Conservation (phyloP, 2,888 invertebrate genomes). For the Falcaria lacertinaria region DNA sequence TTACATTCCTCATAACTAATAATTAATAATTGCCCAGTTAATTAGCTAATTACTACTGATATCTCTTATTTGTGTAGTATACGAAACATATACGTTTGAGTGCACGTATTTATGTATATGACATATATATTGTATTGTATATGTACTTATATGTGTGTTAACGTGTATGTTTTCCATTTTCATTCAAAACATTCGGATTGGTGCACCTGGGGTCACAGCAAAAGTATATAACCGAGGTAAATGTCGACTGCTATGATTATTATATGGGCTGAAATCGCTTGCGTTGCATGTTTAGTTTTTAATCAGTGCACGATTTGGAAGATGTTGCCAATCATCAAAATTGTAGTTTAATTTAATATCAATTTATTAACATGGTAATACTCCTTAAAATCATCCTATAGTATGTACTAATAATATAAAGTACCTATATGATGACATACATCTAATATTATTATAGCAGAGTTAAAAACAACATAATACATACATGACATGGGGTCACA, state of each 20-base stretch:
- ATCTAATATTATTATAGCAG: too few species aligned
- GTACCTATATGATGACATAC: too few species aligned
- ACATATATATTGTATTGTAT: constrained; percentile 28
- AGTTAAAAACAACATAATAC: too few species aligned
- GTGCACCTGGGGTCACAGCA: constrained; percentile 75
- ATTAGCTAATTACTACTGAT: too few species aligned
- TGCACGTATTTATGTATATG: constrained; percentile 9
- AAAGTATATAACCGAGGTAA: constrained; percentile 94
- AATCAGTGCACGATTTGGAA: neutral
- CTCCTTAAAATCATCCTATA: neutral
- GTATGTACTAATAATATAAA: too few species aligned
- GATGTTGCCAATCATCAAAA: neutral
- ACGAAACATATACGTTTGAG: neutral
- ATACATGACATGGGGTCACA: too few species aligned
- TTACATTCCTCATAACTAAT: too few species aligned
- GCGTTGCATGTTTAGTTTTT: neutral
- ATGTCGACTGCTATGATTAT: constrained; percentile 5
- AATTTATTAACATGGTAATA: neutral
- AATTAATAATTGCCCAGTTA: too few species aligned
- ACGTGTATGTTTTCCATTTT: constrained; percentile 42
- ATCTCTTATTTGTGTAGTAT: too few species aligned
- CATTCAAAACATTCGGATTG: constrained; percentile 39
- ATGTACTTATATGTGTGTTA: constrained; percentile 17
- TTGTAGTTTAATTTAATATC: neutral
- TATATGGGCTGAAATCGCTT: neutral